Conservation (phyloP, 2,113 vertebrate species). For the Nibea albiflora region DNA sequence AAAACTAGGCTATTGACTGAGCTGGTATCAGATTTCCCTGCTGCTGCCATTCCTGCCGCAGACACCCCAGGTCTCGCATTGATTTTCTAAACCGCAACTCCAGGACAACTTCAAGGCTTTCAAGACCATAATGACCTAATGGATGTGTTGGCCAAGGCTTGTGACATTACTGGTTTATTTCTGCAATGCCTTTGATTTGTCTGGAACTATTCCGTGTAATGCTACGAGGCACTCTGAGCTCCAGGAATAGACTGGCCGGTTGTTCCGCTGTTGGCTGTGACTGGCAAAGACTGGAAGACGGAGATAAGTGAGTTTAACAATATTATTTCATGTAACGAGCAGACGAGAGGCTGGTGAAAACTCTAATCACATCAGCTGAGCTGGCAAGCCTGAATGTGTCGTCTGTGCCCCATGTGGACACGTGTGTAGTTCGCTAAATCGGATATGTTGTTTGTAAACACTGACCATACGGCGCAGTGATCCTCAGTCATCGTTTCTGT, state of each 20-base stretch:
- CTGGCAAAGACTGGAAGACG: conserved; percentile 40
- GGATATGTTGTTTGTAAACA: conserved; percentile 25
- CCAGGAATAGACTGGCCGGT: conserved; percentile 57
- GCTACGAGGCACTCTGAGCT: conserved; percentile 36
- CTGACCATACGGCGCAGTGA: neutral
- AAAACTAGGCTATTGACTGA: conserved; percentile 61
- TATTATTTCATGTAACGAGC: conserved; percentile 2
- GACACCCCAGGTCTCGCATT: conserved; percentile 60
- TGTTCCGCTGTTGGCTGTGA: conserved; percentile 25
- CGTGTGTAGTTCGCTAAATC: neutral
- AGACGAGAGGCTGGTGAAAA: neutral
- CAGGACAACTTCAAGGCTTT: conserved; percentile 59
- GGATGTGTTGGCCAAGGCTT: conserved; percentile 40
- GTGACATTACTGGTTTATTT: conserved; percentile 27
- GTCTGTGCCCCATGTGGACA: neutral
- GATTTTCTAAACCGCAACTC: conserved; percentile 69
- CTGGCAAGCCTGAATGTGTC: neutral
- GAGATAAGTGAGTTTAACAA: conserved; percentile 38
- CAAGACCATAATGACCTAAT: conserved; percentile 52
- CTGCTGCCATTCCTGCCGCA: conserved; percentile 63
- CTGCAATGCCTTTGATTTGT: conserved; percentile 28
- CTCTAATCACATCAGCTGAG: neutral
- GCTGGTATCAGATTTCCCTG: conserved; percentile 75
- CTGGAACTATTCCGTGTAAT: conserved; percentile 30
- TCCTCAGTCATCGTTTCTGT: neutral